Base-by-base conservation (phyloP, 2,113 vertebrate species). In the Myotis yumanensis region DNA sequence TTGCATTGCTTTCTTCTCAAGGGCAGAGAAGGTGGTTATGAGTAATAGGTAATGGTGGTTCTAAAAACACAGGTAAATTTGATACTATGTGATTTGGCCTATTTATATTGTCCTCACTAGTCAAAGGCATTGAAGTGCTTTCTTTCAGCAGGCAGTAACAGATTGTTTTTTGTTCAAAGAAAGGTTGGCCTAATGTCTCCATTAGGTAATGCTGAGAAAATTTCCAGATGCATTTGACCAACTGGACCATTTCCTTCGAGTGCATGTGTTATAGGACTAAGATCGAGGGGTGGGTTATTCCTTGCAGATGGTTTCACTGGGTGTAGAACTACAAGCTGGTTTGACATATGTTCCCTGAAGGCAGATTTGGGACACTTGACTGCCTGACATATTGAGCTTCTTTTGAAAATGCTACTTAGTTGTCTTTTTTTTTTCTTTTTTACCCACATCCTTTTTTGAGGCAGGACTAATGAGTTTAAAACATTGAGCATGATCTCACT, bases 191-290 rank as follows among this genome's bases (percentile, higher is more conserved):
- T n/a, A 59, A 28, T 84, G 64, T 73, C 94, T 91, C 85, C 43
- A 66, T 96, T 97, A 95, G 85, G 88, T 95, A 93, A 95, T 93
- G 43, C 62, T 46, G n/a, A 86, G 82, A 92, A 95, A 87, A 96
- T 94, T 66, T 96, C 76, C 95, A 92, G 40, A 82, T 86, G 81
- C 30, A 25, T 35, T 73, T 57, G 83, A 84, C 52, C 46, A 66
- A 54, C 40, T 12, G 52, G 79, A 84, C 71, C 57, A 64, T 91
- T 84, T 92, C 76, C 54, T 91, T 87, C 32, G 9, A 35, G 23
- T 11, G 84, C 69, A 0, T 91, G 43, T 90, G 57, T 86, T 81
- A n/a, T 25, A 62, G 73, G 73, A 85, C 79, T 57, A 77, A 76
- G 93, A 73, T 25, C 2, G 15, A 68, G 69, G 46, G 59, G 59